These are phyloP conservation scores for Gambusia yucatana DNA, from an alignment of 2,797 vertebrate genomes.

Conservation along the genomic window DNA sequence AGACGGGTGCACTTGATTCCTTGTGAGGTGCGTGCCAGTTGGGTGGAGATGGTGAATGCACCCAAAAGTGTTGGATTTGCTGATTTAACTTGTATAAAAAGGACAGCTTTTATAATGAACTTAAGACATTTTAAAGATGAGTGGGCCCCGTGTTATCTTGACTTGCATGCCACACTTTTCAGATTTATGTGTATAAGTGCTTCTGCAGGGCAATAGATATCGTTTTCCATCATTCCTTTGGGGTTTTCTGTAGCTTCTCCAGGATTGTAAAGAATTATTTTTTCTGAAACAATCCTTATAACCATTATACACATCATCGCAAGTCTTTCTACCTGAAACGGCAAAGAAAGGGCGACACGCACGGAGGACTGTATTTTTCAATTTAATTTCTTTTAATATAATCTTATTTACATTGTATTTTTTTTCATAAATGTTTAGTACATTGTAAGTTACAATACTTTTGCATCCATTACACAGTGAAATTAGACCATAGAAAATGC, in stretches of 20 bases:
- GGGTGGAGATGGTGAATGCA: no score
- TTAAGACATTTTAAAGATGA: no score
- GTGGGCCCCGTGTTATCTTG: background rate
- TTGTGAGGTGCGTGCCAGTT: no score
- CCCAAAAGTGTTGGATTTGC: no score
- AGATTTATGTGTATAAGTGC: background rate
- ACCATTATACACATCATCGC: background rate
- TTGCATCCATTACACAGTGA: slow-evolving; percentile 87
- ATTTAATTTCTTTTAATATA: slow-evolving; percentile 87
- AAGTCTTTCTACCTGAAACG: background rate
- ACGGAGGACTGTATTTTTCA: slow-evolving; percentile 66
- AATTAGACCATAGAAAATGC: slow-evolving; percentile 82
- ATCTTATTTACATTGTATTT: slow-evolving; percentile 87
- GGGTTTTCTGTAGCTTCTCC: background rate
- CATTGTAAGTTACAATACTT: slow-evolving; percentile 87
- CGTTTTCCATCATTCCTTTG: background rate
- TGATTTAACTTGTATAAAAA: no score
- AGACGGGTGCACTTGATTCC: no score
- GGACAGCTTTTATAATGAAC: no score
- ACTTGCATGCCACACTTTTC: background rate
- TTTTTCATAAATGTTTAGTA: slow-evolving; percentile 87
- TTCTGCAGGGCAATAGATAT: background rate
- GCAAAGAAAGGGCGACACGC: slow-evolving; percentile 15
- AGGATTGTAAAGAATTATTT: background rate
- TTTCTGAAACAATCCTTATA: background rate